These are phyloP conservation scores for Cyclopterus lumpus DNA, from an alignment of 2,797 vertebrate species.

Conservation along the genomic window DNA sequence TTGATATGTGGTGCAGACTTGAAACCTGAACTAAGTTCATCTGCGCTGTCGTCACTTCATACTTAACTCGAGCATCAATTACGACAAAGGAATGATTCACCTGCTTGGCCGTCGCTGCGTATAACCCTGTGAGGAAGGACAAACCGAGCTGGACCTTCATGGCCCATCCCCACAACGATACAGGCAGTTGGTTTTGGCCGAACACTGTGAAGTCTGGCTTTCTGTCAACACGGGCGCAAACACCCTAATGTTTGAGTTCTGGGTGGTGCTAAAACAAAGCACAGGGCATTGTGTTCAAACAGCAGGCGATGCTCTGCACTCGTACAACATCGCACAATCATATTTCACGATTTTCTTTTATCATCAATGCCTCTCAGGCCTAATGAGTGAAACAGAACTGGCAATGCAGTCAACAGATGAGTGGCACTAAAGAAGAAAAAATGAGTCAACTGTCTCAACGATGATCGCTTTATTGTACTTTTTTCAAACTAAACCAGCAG, in stretches of 20 bases:
- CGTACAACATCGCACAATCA: slow-evolving; percentile 31
- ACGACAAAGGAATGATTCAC: slow-evolving; percentile 28
- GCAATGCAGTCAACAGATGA: slow-evolving; percentile 54
- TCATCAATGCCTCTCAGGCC: slow-evolving; percentile 38
- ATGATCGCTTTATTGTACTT: slow-evolving; percentile 32
- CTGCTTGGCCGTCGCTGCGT: slow-evolving; percentile 1
- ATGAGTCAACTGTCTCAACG: slow-evolving; percentile 37
- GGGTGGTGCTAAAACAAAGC: slow-evolving; percentile 72
- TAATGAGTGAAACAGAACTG: slow-evolving; percentile 42
- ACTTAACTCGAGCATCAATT: slow-evolving; percentile 28
- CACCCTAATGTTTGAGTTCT: slow-evolving; percentile 72
- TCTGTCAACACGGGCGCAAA: slow-evolving; percentile 67
- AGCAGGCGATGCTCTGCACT: slow-evolving; percentile 40
- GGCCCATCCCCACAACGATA: slow-evolving; percentile 54
- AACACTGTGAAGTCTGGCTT: slow-evolving; percentile 45
- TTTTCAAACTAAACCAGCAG: slow-evolving; percentile 28
- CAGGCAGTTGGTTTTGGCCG: slow-evolving; percentile 71
- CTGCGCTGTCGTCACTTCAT: background rate
- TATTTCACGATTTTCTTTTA: slow-evolving; percentile 50
- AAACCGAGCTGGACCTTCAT: slow-evolving; percentile 37
- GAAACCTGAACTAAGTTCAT: slow-evolving; percentile 29
- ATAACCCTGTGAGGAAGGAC: slow-evolving; percentile 47
- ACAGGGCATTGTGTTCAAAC: slow-evolving; percentile 67
- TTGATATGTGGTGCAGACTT: slow-evolving; percentile 18
- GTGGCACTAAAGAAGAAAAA: slow-evolving; percentile 40